Evolutionary conservation across 2,113 vertebrate genomes (phyloP).

Genomic region (Coregonus clupeaformis): DNA sequence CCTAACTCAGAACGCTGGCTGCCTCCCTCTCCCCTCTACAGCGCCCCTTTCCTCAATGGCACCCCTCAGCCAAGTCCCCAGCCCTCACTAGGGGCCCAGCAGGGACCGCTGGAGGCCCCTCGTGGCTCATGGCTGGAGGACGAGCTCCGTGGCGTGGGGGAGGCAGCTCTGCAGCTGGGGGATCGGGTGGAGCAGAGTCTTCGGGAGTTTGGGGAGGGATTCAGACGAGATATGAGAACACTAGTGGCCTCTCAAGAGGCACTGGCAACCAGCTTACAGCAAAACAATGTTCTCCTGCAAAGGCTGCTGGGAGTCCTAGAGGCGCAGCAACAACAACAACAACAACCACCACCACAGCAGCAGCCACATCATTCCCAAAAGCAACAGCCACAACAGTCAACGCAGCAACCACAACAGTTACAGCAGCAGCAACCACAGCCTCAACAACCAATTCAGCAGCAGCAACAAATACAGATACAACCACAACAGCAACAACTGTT

Average conservation of each 20-base stretch:
- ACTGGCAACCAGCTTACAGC: conserved; percentile 74
- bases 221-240: conserved; percentile 73
- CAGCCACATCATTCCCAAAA: conserved; percentile 44
- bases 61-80: conserved; percentile 77
- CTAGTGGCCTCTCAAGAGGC: conserved; percentile 77
- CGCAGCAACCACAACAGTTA: not conserved
- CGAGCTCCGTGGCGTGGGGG: conserved; percentile 74
- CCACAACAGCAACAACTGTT: not conserved
- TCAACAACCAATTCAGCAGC: not conserved
- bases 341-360: conserved; percentile 61
- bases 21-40: conserved; percentile 79
- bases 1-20: conserved; percentile 79
- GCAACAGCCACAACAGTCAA: not conserved
- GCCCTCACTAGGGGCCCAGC: conserved; percentile 72
- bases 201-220: conserved; percentile 73
- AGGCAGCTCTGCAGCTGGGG: conserved; percentile 76
- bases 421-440: conserved; percentile 44
- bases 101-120: conserved; percentile 71
- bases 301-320: conserved; percentile 76
- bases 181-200: conserved; percentile 75
- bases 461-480: not conserved
- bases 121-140: conserved; percentile 78
- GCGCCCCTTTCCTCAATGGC: conserved; percentile 78
- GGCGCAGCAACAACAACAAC: conserved; percentile 67
- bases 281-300: conserved; percentile 79